Conservation (phyloP, 1,140 invertebrate species). For the Metopolophium dirhodum region DNA sequence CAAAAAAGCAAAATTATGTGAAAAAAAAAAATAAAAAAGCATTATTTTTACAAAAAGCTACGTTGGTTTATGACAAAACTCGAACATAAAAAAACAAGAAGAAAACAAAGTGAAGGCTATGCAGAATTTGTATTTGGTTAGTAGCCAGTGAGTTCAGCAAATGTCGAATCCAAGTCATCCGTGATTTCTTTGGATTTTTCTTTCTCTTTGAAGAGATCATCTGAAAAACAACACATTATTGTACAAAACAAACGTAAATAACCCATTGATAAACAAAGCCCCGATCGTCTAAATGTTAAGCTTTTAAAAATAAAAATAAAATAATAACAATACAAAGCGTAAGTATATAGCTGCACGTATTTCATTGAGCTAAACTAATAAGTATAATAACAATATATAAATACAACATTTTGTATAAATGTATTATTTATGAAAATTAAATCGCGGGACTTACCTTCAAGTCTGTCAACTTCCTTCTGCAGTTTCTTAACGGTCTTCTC, state of each 20-base stretch:
- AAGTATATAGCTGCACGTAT: background rate
- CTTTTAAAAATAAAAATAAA: constrained; percentile 24
- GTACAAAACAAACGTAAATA: constrained; percentile 43
- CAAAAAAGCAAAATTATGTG: constrained; percentile 29
- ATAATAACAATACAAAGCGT: constrained; percentile 28
- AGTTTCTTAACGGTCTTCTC: constrained; percentile 99
- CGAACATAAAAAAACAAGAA: constrained; percentile 47
- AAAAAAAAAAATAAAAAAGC: constrained; percentile 48
- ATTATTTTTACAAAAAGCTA: constrained; percentile 52
- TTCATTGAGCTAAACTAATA: background rate
- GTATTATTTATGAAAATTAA: constrained; percentile 5
- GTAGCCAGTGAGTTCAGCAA: constrained; percentile 85
- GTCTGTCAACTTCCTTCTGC: constrained; percentile 99
- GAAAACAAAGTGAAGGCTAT: constrained; percentile 37
- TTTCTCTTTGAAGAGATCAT: constrained; percentile 90
- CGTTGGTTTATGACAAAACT: constrained; percentile 41
- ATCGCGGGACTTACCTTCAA: constrained; percentile 85
- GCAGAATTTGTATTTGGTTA: constrained; percentile 65
- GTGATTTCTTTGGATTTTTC: constrained; percentile 95
- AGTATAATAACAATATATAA: background rate
- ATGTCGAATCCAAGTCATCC: constrained; percentile 97
- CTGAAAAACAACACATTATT: constrained; percentile 69
- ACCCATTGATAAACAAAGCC: constrained; percentile 13
- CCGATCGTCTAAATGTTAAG: constrained; percentile 19
- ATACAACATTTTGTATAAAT: constrained; percentile 21